Base-by-base conservation (phyloP, 2,888 invertebrate species). In the Phytoseiulus persimilis region DNA sequence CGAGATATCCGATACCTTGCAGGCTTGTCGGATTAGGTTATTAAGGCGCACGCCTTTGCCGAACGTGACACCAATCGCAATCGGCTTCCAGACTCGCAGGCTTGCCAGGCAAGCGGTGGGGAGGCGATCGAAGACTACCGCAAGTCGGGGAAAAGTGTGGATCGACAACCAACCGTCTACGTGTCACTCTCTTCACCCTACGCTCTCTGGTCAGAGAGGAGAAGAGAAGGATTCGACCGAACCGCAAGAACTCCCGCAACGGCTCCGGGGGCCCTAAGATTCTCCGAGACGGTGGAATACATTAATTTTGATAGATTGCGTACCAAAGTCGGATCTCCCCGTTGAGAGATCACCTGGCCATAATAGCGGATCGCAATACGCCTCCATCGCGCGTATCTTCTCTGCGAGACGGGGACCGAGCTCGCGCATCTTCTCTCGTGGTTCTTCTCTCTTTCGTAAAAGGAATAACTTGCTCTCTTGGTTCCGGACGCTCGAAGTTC, bases 291-390 rank as follows among this genome's bases (percentile, higher is more conserved):
- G 65, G 31, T 39, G 33, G 87, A 87, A 87, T 87, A 87, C 87
- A 87, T 87, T 87, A 87, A 87, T 87, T 87, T 87, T 87, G 87
- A 87, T 87, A 87, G 87, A 87, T 87, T 87, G n/a, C 87, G 87
- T 32, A 87, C 87, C 87, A 87, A 87, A 32, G 87, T 11, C 33
- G 39, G 87, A 65, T 23, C 18, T 18, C 65, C 18, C 18, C 65
- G 65, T 14, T 65, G 65, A 65, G 18, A 23, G 65, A 65, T 65
- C 65, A 65, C 65, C 65, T 65, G 65, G 18, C 65, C 65, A 65
- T 18, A 65, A 65, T 65, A 18, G 23, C 65, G 1, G 65, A 3
- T 18, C 65, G 9, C 9, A 65, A 1, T 3, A 65, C 65, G 65
- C 65, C 65, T 3, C 28, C 9, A 2, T 28, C 65, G 65, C 39